Percentiles rank a stretch among this genome's conserved stretches.
These are phyloP conservation scores for Epinephelus cyanopodus DNA, from an alignment of 2,113 vertebrate genomes.

Conservation along the genomic window DNA sequence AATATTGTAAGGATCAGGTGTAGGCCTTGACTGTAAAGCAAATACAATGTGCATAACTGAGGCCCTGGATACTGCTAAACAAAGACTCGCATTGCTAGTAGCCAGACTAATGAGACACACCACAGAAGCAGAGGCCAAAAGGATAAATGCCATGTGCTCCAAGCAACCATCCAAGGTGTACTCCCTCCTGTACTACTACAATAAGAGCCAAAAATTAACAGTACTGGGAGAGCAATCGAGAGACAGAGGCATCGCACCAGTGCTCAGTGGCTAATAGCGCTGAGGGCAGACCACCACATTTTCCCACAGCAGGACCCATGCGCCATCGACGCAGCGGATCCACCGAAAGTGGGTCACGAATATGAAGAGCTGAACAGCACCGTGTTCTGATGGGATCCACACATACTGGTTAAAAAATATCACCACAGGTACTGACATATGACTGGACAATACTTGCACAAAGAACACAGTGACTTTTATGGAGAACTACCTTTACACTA, in stretches of 20 bases:
- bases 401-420: not conserved
- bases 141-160: conserved; percentile 14
- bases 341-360: conserved; percentile 10
- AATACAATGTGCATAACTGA: conserved; percentile 28
- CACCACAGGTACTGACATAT: not conserved
- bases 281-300: not conserved
- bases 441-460: not conserved
- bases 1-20: not conserved
- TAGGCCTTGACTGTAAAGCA: not conserved
- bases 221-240: not conserved
- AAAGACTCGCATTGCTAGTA: conserved; percentile 20
- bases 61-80: conserved; percentile 9
- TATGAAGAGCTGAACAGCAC: not conserved
- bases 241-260: not conserved
- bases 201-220: not conserved
- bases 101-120: conserved; percentile 5
- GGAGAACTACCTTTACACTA: not conserved
- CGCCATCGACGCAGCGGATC: not conserved
- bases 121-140: conserved; percentile 9
- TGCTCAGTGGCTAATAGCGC: not conserved
- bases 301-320: conserved; percentile 1
- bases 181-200: not conserved
- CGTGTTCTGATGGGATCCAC: not conserved
- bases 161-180: conserved; percentile 18
- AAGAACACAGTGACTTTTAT: not conserved